Conservation (phyloP, 2,797 vertebrate genomes). For the Trachops cirrhosus region DNA sequence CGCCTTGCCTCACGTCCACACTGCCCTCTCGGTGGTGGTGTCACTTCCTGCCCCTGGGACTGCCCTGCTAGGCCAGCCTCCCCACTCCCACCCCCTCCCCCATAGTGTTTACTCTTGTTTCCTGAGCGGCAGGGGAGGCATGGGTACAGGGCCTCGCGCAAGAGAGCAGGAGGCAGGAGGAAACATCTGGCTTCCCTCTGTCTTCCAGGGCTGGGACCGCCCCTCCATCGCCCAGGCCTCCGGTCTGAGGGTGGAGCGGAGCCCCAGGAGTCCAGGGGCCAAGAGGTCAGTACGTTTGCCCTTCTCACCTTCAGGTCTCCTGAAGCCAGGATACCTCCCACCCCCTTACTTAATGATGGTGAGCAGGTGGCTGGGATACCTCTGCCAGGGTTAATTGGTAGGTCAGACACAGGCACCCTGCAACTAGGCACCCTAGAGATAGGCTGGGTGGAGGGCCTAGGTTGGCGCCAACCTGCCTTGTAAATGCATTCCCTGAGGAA, state of each 20-base stretch:
- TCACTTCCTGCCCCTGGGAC: not conserved
- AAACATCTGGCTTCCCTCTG: slow-evolving; percentile 73
- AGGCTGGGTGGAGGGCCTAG: slow-evolving; percentile 4
- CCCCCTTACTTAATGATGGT: slow-evolving; percentile 51
- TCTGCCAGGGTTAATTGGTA: slow-evolving; percentile 57
- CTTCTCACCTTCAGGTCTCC: not conserved
- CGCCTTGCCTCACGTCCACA: not conserved
- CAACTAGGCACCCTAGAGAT: slow-evolving; percentile 39
- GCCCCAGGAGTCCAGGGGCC: not conserved
- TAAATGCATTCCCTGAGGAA: slow-evolving; percentile 29
- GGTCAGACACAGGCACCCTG: slow-evolving; percentile 40
- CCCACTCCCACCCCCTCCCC: not conserved
- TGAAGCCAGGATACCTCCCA: not conserved
- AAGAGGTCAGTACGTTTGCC: slow-evolving; percentile 22
- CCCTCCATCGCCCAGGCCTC: not conserved
- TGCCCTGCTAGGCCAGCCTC: not conserved
- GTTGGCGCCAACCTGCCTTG: slow-evolving; percentile 39
- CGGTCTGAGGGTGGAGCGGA: not conserved
- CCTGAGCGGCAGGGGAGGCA: slow-evolving; percentile 36
- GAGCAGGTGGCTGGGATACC: slow-evolving; percentile 41
- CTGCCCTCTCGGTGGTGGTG: not conserved
- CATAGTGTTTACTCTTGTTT: slow-evolving; percentile 68
- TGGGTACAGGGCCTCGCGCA: slow-evolving; percentile 55
- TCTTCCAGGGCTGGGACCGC: not conserved
- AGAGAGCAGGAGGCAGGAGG: slow-evolving; percentile 67